phyloP scores from a whole-genome alignment of 2,113 vertebrate species.

The Neofelis nebulosa region DNA sequence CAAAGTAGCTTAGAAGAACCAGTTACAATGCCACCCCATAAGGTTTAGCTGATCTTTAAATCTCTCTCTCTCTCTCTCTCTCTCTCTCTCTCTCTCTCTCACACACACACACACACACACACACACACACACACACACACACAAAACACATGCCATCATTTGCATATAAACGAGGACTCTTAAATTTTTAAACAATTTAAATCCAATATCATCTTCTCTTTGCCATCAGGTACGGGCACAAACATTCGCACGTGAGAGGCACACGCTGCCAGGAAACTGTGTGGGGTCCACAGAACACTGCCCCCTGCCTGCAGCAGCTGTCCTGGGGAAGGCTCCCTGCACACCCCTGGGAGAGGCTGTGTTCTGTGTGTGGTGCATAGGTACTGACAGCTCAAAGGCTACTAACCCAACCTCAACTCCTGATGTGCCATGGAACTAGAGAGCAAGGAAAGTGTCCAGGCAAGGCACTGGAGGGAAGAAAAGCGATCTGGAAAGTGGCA shows the following conservation, averaged over 20 bases:
- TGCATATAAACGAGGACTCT: neutral
- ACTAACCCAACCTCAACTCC: neutral
- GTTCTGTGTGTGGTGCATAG: rapidly evolving
- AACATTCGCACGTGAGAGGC: neutral
- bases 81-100: too few relatives aligned
- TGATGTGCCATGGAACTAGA: too few relatives aligned
- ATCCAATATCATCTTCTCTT: neutral
- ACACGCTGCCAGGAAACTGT: too few relatives aligned
- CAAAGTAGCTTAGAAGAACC: neutral
- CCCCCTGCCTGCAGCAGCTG: neutral
- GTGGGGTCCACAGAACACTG: neutral
- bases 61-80: neutral
- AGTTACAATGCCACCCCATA: neutral
- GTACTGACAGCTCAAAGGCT: neutral
- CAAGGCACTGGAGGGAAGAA: neutral
- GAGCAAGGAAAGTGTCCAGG: neutral
- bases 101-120: neutral
- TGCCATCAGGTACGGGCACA: neutral
- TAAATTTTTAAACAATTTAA: neutral
- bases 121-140: neutral
- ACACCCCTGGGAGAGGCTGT: neutral
- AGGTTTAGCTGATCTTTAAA: neutral
- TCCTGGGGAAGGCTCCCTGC: neutral
- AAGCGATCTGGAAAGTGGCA: neutral
- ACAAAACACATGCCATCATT: neutral